phyloP scores from a whole-genome alignment of 2,113 vertebrate genomes.

The Cheirogaleus medius region DNA sequence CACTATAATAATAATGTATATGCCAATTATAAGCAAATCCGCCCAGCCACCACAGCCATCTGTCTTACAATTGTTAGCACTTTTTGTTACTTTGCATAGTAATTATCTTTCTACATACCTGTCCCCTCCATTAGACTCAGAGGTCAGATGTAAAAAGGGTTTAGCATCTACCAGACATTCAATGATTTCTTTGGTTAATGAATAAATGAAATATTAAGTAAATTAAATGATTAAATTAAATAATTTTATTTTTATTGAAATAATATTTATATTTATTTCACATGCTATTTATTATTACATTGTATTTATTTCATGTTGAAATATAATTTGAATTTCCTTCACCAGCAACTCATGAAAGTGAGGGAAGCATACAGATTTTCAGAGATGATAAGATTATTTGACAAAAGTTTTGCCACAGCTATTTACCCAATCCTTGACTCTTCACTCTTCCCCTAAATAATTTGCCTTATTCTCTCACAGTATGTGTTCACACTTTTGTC shows the following conservation, averaged over 20 bases:
- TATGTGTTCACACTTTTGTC: background rate
- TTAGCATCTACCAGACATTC: background rate
- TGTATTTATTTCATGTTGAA: background rate
- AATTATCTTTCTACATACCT: constrained; percentile 21
- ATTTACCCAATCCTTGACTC: background rate
- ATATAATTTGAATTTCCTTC: background rate
- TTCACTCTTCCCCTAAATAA: background rate
- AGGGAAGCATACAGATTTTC: background rate
- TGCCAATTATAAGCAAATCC: constrained; percentile 40
- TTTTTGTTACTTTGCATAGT: constrained; percentile 25
- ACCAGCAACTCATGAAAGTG: background rate
- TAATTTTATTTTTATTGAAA: background rate
- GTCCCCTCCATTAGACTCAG: background rate
- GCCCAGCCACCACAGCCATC: background rate
- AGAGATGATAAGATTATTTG: background rate
- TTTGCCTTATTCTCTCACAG: background rate
- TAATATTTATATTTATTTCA: background rate
- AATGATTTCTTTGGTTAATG: background rate
- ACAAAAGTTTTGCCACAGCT: background rate
- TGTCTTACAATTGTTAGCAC: background rate
- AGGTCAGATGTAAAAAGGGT: background rate
- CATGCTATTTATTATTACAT: background rate
- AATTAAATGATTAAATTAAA: too few species aligned
- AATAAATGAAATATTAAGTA: background rate
- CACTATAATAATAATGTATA: constrained; percentile 5